A percentile compares a stretch with the other conserved stretches of the same genome.
Conservation (phyloP, 2,888 invertebrate genomes). For the Disparrhopalites patrizii region DNA sequence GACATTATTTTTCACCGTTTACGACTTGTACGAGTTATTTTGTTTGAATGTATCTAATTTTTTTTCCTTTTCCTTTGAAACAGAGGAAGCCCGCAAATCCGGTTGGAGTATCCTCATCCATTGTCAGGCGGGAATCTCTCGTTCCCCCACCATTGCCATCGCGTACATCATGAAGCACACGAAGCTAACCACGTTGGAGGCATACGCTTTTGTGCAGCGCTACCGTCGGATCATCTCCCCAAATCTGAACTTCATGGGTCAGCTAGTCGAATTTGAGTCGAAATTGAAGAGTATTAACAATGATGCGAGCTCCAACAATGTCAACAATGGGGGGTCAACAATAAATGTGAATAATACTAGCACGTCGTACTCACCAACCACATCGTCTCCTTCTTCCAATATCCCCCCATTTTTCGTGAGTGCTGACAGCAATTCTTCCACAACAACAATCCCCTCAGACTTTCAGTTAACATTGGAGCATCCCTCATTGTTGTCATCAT, state of each 20-base stretch:
- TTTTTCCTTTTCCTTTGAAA: constrained; percentile 50
- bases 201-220: constrained; percentile 78
- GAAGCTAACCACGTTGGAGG: constrained; percentile 75
- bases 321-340: no score
- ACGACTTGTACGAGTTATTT: no score
- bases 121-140: constrained; percentile 91
- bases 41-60: no score
- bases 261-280: constrained; percentile 73
- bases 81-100: constrained; percentile 68
- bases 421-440: neutral
- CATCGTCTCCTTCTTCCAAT: neutral
- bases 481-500: constrained; percentile 1
- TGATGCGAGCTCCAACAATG: neutral
- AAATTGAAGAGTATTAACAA: constrained; percentile 35
- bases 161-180: constrained; percentile 91
- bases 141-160: constrained; percentile 91
- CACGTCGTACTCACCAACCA: neutral
- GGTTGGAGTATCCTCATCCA: constrained; percentile 79
- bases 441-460: no score
- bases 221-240: constrained; percentile 88
- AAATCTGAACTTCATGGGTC: constrained; percentile 90
- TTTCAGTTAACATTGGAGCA: neutral
- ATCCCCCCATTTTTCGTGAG: neutral
- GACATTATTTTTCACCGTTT: no score
- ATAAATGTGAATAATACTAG: neutral